Evolutionary conservation across 2,888 invertebrate species (phyloP).

Genomic region (Drosophila nigricruria): DNA sequence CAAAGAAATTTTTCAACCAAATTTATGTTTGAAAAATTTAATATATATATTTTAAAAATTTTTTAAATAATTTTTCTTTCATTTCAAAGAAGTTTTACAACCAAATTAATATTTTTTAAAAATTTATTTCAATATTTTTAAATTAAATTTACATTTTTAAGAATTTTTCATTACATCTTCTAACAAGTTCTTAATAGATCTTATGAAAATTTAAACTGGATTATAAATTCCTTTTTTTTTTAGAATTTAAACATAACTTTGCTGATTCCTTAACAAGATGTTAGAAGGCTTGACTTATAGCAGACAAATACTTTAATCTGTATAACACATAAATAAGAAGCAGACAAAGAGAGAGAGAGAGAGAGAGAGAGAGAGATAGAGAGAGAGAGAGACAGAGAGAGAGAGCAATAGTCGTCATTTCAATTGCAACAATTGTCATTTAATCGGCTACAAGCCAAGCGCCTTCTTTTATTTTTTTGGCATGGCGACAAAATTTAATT

Average conservation of each 20-base stretch:
- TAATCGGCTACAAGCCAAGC: constrained; percentile 20
- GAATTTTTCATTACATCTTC: no score
- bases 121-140: no score
- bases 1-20: no score
- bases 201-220: no score
- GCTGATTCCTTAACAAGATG: not conserved
- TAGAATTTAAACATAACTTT: not conserved
- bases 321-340: not conserved
- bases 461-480: constrained; percentile 1
- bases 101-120: no score
- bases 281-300: not conserved
- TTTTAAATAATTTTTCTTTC: no score
- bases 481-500: constrained; percentile 49
- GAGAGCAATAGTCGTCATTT: constrained; percentile 1
- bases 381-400: not conserved
- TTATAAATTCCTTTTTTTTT: not conserved
- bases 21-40: no score
- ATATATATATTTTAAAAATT: no score
- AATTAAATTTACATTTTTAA: no score
- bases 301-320: not conserved
- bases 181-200: no score
- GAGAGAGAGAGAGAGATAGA: not conserved
- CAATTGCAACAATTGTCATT: constrained; percentile 33
- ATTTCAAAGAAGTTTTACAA: no score
- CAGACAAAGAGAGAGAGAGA: not conserved